phyloP scores from a whole-genome alignment of 2,888 invertebrate species.

The Chirona hameri region DNA sequence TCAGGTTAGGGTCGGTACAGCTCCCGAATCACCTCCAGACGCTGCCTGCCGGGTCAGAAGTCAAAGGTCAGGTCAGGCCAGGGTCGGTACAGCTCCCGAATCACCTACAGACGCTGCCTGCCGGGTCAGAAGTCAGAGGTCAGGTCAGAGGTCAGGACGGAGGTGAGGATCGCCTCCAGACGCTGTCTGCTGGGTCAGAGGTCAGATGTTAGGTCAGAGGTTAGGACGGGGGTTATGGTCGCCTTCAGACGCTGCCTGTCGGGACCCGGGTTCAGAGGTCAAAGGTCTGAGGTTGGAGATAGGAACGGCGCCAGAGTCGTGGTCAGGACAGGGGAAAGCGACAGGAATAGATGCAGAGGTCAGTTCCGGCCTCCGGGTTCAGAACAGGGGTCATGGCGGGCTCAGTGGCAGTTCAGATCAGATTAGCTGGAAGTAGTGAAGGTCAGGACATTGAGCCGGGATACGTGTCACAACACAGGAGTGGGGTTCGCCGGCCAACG shows the following conservation, averaged over 20 bases:
- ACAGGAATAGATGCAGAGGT: too few species aligned
- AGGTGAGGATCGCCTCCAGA: conserved; percentile 58
- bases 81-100: neutral
- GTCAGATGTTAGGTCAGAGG: neutral
- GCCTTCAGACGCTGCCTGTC: conserved; percentile 90
- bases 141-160: neutral
- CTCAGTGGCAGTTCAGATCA: too few species aligned
- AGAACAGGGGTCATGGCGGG: too few species aligned
- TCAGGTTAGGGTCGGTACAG: neutral
- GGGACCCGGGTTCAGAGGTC: neutral
- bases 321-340: too few species aligned
- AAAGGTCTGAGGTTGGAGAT: too few species aligned
- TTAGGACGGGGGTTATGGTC: conserved; percentile 46
- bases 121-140: conserved; percentile 1
- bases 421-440: too few species aligned
- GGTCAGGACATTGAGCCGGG: too few species aligned
- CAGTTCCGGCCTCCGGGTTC: too few species aligned
- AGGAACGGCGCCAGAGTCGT: too few species aligned
- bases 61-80: neutral
- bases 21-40: conserved; percentile 70
- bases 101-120: conserved; percentile 94
- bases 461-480: too few species aligned
- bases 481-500: too few species aligned
- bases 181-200: conserved; percentile 70
- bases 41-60: conserved; percentile 65